Conservation (phyloP, 2,888 invertebrate species). For the Caenorhabditis wallacei region DNA sequence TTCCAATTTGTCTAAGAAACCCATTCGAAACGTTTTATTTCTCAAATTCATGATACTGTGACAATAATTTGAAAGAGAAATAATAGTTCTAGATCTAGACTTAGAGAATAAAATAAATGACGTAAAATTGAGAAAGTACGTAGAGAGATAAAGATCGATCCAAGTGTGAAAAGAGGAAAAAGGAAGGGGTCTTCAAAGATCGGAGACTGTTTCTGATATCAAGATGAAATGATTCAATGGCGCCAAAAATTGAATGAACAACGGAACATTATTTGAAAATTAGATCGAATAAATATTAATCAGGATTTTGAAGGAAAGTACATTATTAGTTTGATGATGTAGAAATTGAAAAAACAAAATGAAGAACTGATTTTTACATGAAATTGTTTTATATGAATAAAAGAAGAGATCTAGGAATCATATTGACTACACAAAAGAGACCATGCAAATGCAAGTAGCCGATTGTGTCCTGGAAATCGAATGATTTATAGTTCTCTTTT, state of each 20-base stretch:
- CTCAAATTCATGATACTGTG: slow-evolving; percentile 1
- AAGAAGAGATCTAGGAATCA: slow-evolving; percentile 15
- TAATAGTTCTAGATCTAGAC: slow-evolving; percentile 16
- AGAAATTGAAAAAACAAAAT: too few relatives aligned
- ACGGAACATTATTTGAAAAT: neutral
- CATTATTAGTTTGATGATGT: too few relatives aligned
- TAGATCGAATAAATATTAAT: too few relatives aligned
- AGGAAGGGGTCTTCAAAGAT: neutral
- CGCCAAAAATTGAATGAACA: slow-evolving; percentile 7
- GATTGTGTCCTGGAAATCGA: slow-evolving; percentile 45
- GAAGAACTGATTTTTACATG: too few relatives aligned
- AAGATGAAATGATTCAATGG: slow-evolving; percentile 6
- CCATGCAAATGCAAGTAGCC: slow-evolving; percentile 40
- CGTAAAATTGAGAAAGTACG: neutral
- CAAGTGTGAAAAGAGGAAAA: neutral
- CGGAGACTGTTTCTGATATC: neutral
- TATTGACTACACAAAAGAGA: slow-evolving; percentile 3
- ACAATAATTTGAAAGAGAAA: neutral
- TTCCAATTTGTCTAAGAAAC: slow-evolving; percentile 8
- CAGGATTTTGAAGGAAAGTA: too few relatives aligned
- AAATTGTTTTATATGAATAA: too few relatives aligned
- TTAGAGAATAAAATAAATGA: neutral
- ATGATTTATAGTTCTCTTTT: slow-evolving; percentile 50
- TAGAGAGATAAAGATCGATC: slow-evolving; percentile 3
- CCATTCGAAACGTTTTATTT: slow-evolving; percentile 16